Percentiles rank a stretch among this genome's conserved stretches.
Conservation (phyloP, 92 coral and sea anemone genomes). For the Palythoa caribaeorum region DNA sequence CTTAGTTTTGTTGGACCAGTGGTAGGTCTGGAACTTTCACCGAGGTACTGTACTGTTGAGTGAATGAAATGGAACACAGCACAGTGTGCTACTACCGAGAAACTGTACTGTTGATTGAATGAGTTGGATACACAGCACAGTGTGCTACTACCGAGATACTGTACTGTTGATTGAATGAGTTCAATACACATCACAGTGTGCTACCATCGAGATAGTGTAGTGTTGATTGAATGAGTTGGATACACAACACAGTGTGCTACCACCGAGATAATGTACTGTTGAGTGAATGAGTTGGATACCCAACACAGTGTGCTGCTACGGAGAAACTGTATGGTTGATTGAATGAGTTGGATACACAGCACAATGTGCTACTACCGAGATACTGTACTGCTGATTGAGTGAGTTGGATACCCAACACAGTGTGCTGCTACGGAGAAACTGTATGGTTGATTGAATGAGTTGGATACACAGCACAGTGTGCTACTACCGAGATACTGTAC, state of each 20-base stretch:
- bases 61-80: background rate
- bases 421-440: background rate
- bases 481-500: no score
- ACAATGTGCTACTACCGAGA: background rate
- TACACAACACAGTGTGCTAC: background rate
- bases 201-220: background rate
- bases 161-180: background rate
- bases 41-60: slow-evolving; percentile 49
- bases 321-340: background rate
- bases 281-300: background rate
- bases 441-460: no score
- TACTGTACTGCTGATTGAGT: background rate
- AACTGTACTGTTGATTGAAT: background rate
- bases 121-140: background rate
- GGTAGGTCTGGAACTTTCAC: slow-evolving; percentile 82
- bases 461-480: no score
- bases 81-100: background rate
- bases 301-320: background rate
- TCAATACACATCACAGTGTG: background rate
- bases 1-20: slow-evolving; percentile 92
- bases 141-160: background rate
- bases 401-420: background rate
- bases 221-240: background rate
- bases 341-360: background rate
- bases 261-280: background rate